Conservation (phyloP, 2,888 invertebrate genomes). For the Liodrosophila aerea region DNA sequence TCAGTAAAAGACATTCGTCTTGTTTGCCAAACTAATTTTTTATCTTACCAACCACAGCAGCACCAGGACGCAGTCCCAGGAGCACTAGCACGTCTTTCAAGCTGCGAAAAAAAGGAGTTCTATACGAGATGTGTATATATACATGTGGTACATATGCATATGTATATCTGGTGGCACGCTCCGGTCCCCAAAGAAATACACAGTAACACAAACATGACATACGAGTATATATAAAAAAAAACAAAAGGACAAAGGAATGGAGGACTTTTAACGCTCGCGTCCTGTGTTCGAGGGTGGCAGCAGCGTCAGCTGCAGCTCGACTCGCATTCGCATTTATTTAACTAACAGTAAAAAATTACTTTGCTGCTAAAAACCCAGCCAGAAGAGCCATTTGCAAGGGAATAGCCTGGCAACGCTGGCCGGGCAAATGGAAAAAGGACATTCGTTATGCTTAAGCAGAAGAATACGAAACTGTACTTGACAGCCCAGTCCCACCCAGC, state of each 20-base stretch:
- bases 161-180: constrained; percentile 29
- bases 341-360: constrained; percentile 77
- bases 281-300: constrained; percentile 27
- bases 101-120: constrained; percentile 50
- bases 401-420: constrained; percentile 41
- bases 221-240: constrained; percentile 19
- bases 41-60: constrained; percentile 67
- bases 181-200: constrained; percentile 73
- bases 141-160: constrained; percentile 39
- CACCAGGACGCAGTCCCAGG: background rate
- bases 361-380: constrained; percentile 50
- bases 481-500: constrained; percentile 38
- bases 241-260: constrained; percentile 35
- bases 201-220: constrained; percentile 10
- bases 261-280: constrained; percentile 73
- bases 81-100: constrained; percentile 62
- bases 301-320: constrained; percentile 49
- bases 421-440: constrained; percentile 65
- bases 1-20: constrained; percentile 81
- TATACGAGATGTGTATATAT: background rate
- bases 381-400: constrained; percentile 53
- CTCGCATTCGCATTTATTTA: constrained; percentile 70
- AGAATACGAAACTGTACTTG: constrained; percentile 79
- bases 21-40: constrained; percentile 77
- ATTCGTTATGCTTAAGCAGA: constrained; percentile 80